Evolutionary conservation across 2,888 invertebrate species (phyloP).

Genomic region (Melanostoma mellinum): DNA sequence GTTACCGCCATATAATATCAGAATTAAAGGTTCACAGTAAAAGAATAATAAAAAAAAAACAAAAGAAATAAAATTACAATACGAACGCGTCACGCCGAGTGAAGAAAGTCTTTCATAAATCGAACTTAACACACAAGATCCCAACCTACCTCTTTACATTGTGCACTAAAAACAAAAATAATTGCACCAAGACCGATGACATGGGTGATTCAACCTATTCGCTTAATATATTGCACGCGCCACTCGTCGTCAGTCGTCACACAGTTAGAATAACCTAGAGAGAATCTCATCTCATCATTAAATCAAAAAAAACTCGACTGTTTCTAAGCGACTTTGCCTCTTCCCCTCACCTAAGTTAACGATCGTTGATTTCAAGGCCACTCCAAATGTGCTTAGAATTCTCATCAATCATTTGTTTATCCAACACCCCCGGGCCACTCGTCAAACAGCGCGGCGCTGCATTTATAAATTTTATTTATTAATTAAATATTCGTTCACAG

Average conservation of each 20-base stretch:
- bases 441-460: conserved; percentile 40
- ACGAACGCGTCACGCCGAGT: too few species aligned
- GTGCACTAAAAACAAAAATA: conserved; percentile 14
- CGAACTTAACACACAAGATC: too few species aligned
- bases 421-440: conserved; percentile 23
- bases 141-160: background rate
- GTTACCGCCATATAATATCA: too few species aligned
- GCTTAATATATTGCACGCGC: conserved; percentile 41
- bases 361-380: conserved; percentile 65
- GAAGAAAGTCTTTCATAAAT: too few species aligned
- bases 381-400: conserved; percentile 66
- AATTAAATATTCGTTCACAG: conserved; percentile 53
- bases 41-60: too few species aligned
- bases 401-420: conserved; percentile 68
- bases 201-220: conserved; percentile 33
- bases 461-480: conserved; percentile 57
- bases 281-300: conserved; percentile 41
- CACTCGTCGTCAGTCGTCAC: conserved; percentile 5
- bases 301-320: conserved; percentile 41
- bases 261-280: conserved; percentile 21
- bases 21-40: too few species aligned
- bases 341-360: conserved; percentile 41
- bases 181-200: conserved; percentile 22
- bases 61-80: too few species aligned
- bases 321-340: conserved; percentile 38